A percentile compares a stretch with the other conserved stretches of the same genome.
These are phyloP conservation scores for Ictinia mississippiensis DNA, from an alignment of 2,797 vertebrate species.

Conservation along the genomic window DNA sequence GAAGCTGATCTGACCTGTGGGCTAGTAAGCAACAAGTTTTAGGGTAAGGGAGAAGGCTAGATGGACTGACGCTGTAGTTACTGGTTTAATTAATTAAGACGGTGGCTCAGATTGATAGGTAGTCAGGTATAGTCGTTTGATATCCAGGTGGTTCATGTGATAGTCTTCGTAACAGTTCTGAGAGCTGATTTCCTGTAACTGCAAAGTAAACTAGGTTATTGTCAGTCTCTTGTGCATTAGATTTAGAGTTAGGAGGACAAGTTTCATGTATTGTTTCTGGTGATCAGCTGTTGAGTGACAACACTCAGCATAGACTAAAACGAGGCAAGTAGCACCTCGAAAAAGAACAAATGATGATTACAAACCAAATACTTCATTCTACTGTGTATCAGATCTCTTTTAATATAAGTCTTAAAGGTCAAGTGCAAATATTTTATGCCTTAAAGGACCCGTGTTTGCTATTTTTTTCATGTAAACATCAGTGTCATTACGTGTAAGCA, in stretches of 20 bases:
- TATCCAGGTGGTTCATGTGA: fast-evolving
- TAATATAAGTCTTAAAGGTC: background rate
- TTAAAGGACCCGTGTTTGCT: background rate
- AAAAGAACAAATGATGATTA: background rate
- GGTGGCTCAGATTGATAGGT: background rate
- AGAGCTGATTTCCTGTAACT: background rate
- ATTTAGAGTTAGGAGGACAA: background rate
- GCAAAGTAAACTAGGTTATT: fast-evolving
- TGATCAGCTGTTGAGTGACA: no score
- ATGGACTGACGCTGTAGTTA: background rate
- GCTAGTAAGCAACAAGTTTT: background rate
- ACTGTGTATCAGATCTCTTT: background rate
- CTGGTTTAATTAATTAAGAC: background rate
- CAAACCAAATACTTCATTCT: background rate
- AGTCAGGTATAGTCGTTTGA: fast-evolving
- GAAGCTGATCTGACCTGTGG: background rate
- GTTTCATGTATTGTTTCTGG: background rate
- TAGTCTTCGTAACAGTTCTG: background rate
- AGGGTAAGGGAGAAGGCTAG: background rate
- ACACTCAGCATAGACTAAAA: background rate
- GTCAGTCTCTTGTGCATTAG: background rate
- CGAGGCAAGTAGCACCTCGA: background rate
- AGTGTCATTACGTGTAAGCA: fast-evolving
- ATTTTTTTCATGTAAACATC: background rate
- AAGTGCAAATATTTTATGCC: background rate